A percentile compares a stretch with the other conserved stretches of the same genome.
These are phyloP conservation scores for Balearica regulorum DNA, from an alignment of 2,797 vertebrate genomes.

Conservation along the genomic window DNA sequence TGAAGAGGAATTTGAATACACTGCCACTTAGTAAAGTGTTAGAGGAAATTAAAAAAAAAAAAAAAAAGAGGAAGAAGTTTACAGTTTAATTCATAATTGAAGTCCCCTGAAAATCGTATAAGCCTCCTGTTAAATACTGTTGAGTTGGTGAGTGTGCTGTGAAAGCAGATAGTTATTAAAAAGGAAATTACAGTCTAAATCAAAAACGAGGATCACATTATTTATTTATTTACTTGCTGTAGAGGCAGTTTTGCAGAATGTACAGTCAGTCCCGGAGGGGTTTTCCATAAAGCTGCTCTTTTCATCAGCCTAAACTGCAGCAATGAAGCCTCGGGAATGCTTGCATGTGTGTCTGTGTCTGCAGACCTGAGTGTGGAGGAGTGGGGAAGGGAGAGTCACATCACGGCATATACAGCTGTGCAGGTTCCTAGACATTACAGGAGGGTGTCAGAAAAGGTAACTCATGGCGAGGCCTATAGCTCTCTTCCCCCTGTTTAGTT, in stretches of 20 bases:
- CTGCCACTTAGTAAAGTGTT: background rate
- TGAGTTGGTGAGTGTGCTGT: background rate
- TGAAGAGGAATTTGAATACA: background rate
- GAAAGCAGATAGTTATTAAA: constrained; percentile 1
- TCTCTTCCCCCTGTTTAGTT: background rate
- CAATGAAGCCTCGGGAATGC: background rate
- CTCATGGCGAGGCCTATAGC: rapidly evolving
- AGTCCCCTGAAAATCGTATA: background rate
- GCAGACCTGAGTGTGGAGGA: background rate
- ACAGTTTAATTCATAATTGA: background rate
- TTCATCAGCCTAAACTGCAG: background rate
- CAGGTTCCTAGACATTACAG: background rate
- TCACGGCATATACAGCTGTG: background rate
- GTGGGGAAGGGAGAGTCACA: too few relatives aligned
- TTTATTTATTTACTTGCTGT: constrained; percentile 10
- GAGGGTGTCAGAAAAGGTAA: background rate
- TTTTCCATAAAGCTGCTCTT: background rate
- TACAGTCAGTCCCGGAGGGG: background rate
- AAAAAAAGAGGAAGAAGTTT: background rate
- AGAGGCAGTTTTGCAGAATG: background rate
- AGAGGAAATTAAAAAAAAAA: background rate
- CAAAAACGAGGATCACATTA: background rate
- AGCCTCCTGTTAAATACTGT: background rate
- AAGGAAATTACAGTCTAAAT: constrained; percentile 7
- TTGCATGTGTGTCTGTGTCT: background rate